A percentile compares a stretch with the other conserved stretches of the same genome.
These are phyloP conservation scores for Plagodis pulveraria DNA, from an alignment of 2,888 invertebrate species.

Conservation along the genomic window DNA sequence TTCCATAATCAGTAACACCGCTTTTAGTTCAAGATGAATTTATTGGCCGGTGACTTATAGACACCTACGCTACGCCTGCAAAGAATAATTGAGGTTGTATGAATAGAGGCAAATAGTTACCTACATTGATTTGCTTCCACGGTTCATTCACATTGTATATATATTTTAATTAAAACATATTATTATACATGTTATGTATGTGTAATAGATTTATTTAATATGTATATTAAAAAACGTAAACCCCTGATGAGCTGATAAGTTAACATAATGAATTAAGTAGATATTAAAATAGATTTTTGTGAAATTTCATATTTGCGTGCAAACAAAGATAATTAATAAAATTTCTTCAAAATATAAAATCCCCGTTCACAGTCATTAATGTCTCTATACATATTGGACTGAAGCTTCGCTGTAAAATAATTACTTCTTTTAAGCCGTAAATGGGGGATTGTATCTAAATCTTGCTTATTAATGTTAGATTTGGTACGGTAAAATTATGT, in stretches of 20 bases:
- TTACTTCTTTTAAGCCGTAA: slow-evolving; percentile 50
- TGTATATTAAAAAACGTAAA: too few species aligned
- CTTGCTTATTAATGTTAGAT: slow-evolving; percentile 80
- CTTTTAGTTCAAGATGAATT: slow-evolving; percentile 42
- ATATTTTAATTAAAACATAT: slow-evolving; percentile 3
- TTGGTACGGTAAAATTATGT: slow-evolving; percentile 74
- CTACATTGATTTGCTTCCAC: slow-evolving; percentile 58
- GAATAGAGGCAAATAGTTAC: slow-evolving; percentile 61
- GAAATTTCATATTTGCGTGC: too few species aligned
- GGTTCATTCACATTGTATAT: slow-evolving; percentile 63
- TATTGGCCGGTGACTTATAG: slow-evolving; percentile 61
- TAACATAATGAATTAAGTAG: too few species aligned
- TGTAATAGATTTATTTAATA: not conserved
- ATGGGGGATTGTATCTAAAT: slow-evolving; percentile 65
- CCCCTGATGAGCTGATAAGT: too few species aligned
- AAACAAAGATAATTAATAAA: too few species aligned
- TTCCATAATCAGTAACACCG: slow-evolving; percentile 7
- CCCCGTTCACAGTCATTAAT: too few species aligned
- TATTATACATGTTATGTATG: too few species aligned
- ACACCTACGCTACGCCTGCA: slow-evolving; percentile 70
- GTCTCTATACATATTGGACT: slow-evolving; percentile 1
- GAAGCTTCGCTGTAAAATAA: slow-evolving; percentile 51
- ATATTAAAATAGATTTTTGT: too few species aligned
- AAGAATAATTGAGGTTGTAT: slow-evolving; percentile 63
- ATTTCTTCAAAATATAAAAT: too few species aligned